A percentile compares a stretch with the other conserved stretches of the same genome.
These are phyloP conservation scores for Hermetia illucens DNA, from an alignment of 1,140 invertebrate species.

Conservation along the genomic window DNA sequence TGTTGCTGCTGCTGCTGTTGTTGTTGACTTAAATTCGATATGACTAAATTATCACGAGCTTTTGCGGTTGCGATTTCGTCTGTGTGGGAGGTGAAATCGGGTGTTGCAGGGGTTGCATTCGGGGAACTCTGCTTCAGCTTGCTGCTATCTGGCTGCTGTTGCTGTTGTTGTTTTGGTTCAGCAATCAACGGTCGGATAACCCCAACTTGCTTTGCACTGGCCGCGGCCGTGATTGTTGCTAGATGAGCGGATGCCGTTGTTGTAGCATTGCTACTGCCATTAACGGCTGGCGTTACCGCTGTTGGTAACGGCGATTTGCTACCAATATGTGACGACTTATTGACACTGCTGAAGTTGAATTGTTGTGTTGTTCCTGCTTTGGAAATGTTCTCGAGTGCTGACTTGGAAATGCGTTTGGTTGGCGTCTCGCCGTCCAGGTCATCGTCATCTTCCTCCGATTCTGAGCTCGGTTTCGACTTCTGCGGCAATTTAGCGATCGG, in stretches of 20 bases:
- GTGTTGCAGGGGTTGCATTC: too few relatives aligned
- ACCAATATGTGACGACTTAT: conserved; percentile 12
- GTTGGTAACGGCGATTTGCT: conserved; percentile 24
- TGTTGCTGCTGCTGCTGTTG: too few relatives aligned
- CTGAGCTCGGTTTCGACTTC: too few relatives aligned
- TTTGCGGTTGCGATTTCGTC: too few relatives aligned
- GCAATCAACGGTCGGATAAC: conserved; percentile 19
- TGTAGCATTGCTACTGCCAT: conserved; percentile 8
- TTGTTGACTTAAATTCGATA: conserved; percentile 1
- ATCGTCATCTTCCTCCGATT: conserved; percentile 10
- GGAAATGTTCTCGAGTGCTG: conserved; percentile 49
- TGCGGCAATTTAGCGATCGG: too few relatives aligned
- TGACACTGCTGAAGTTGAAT: conserved; percentile 37
- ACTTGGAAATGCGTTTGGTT: conserved; percentile 36
- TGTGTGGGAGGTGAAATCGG: too few relatives aligned
- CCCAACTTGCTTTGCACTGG: conserved; percentile 24
- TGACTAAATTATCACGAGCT: conserved; percentile 1
- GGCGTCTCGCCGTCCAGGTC: conserved; percentile 22
- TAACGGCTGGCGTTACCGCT: conserved; percentile 26
- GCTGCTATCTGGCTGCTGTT: conserved; percentile 10
- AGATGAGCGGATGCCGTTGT: conserved; percentile 7
- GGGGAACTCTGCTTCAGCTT: conserved; percentile 1
- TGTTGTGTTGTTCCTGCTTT: conserved; percentile 46
- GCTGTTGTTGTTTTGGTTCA: conserved; percentile 9
- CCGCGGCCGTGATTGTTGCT: conserved; percentile 6